Conservation (phyloP, 2,113 vertebrate species). For the Gasterosteus aculeatus region DNA sequence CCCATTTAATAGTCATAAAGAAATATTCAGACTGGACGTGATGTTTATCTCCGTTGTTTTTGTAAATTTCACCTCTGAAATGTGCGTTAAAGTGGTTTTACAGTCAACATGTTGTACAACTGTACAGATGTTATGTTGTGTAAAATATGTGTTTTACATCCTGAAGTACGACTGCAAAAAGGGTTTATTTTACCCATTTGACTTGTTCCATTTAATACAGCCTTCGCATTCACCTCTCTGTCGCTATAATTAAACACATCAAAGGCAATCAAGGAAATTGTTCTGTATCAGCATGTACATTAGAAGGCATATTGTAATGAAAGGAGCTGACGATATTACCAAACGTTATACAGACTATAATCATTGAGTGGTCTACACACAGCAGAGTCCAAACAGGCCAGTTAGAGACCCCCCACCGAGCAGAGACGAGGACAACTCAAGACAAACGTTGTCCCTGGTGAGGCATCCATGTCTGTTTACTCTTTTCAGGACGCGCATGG, state of each 20-base stretch:
- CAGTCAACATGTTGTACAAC: not conserved
- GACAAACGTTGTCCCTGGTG: not conserved
- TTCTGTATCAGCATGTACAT: not conserved
- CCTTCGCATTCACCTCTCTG: not conserved
- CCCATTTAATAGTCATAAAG: too few relatives aligned
- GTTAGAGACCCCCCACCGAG: not conserved
- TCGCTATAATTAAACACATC: not conserved
- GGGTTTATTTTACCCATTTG: not conserved
- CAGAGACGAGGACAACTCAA: not conserved
- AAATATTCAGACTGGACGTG: too few relatives aligned
- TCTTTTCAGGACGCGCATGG: not conserved
- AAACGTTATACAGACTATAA: conserved; percentile 1
- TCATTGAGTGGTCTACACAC: not conserved
- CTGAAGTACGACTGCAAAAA: not conserved
- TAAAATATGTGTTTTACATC: not conserved
- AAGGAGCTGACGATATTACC: conserved; percentile 6
- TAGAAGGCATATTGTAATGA: conserved; percentile 7
- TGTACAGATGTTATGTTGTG: not conserved
- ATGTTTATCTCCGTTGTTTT: not conserved
- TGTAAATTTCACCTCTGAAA: not conserved
- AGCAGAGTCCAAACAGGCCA: not conserved
- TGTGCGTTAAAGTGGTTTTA: not conserved
- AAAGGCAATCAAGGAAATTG: not conserved
- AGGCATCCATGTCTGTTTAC: too few relatives aligned
- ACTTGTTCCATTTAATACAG: not conserved